Percentiles rank a stretch among this genome's conserved stretches.
Conservation (phyloP, 2,888 invertebrate genomes). For the Hesperia comma region DNA sequence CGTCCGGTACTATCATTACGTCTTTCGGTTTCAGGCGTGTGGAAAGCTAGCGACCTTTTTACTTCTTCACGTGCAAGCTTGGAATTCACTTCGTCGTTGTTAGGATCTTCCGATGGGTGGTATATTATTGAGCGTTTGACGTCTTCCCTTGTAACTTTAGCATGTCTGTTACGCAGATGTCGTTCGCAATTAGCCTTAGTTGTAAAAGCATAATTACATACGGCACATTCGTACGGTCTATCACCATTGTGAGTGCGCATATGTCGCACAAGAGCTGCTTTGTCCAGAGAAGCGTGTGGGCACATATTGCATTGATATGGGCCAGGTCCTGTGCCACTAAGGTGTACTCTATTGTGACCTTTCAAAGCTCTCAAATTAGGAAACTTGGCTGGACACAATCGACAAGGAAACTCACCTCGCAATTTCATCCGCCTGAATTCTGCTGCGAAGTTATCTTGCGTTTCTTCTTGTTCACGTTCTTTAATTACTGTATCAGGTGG, state of each 20-base stretch:
- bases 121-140: slow-evolving; percentile 94
- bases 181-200: slow-evolving; percentile 99
- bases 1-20: slow-evolving; percentile 70
- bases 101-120: slow-evolving; percentile 93
- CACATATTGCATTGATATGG: slow-evolving; percentile 98
- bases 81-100: slow-evolving; percentile 87
- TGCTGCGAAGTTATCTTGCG: slow-evolving; percentile 92
- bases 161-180: slow-evolving; percentile 95
- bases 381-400: slow-evolving; percentile 93
- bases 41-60: slow-evolving; percentile 82
- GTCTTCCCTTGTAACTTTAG: slow-evolving; percentile 93
- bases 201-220: slow-evolving; percentile 98
- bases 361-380: slow-evolving; percentile 95
- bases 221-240: slow-evolving; percentile 95
- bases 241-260: slow-evolving; percentile 98
- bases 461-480: slow-evolving; percentile 85
- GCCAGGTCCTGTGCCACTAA: slow-evolving; percentile 89
- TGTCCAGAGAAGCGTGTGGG: slow-evolving; percentile 93
- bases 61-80: slow-evolving; percentile 82
- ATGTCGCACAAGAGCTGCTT: slow-evolving; percentile 95
- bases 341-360: slow-evolving; percentile 94
- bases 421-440: slow-evolving; percentile 95
- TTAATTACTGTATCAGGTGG: slow-evolving; percentile 72
- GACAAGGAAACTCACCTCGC: slow-evolving; percentile 94
- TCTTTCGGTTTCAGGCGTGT: slow-evolving; percentile 79